These are phyloP conservation scores for Toxonevra muliebris DNA, from an alignment of 2,888 invertebrate species.

Conservation along the genomic window DNA sequence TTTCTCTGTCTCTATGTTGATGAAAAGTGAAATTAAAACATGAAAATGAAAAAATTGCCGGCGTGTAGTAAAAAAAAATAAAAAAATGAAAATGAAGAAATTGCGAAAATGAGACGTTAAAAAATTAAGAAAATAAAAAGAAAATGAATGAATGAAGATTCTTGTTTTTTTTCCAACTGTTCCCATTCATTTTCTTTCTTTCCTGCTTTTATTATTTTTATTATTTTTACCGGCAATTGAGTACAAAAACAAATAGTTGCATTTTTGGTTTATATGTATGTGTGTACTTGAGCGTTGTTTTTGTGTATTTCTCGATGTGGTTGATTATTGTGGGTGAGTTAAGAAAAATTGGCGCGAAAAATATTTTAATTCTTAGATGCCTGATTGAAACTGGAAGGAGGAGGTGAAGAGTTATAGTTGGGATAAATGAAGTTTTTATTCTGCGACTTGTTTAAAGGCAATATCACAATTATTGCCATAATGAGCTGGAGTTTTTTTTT, in stretches of 20 bases:
- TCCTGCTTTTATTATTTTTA: constrained; percentile 17
- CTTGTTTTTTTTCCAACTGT: neutral
- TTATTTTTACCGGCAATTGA: constrained; percentile 32
- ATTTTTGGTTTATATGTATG: neutral
- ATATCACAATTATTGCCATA: too few species aligned
- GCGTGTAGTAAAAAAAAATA: constrained; percentile 6
- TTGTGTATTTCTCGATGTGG: too few species aligned
- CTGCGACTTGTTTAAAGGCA: too few species aligned
- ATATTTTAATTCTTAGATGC: neutral
- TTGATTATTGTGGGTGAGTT: constrained; percentile 9
- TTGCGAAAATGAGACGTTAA: constrained; percentile 33
- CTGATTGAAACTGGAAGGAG: too few species aligned
- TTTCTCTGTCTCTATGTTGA: neutral
- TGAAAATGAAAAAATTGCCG: constrained; percentile 22
- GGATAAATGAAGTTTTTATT: too few species aligned
- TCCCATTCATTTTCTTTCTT: neutral
- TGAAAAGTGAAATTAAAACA: constrained; percentile 57
- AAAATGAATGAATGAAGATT: constrained; percentile 12
- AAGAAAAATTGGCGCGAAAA: constrained; percentile 16
- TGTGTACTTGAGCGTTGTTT: neutral
- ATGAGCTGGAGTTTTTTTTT: too few species aligned
- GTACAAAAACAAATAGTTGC: constrained; percentile 17
- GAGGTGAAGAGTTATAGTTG: too few species aligned
- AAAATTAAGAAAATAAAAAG: constrained; percentile 30
- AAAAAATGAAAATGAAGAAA: constrained; percentile 16